Evolutionary conservation across 2,888 invertebrate species (phyloP).

Genomic region (Athalia circularis): DNA sequence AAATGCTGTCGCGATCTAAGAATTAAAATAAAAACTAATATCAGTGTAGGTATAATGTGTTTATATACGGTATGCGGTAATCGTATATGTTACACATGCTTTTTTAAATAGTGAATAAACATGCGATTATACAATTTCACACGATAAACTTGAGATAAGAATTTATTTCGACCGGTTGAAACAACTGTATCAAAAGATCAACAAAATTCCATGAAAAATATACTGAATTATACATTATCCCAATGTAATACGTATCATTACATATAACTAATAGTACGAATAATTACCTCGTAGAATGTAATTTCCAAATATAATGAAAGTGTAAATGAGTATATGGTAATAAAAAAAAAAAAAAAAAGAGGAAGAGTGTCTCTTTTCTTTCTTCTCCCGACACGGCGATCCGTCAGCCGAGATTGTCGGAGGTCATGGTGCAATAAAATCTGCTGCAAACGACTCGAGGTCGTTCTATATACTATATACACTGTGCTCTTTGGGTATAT

Average conservation of each 20-base stretch:
- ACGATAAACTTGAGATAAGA: constrained; percentile 7
- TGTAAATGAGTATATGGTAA: neutral
- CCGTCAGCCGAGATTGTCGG: neutral
- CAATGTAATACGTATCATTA: no score
- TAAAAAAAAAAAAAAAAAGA: neutral
- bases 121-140: constrained; percentile 26
- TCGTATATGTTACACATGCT: constrained; percentile 28
- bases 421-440: neutral
- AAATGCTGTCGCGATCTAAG: no score
- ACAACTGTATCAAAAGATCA: constrained; percentile 24
- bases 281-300: no score
- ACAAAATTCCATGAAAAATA: constrained; percentile 26
- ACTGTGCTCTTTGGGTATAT: neutral
- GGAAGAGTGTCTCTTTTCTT: neutral
- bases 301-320: no score
- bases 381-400: neutral
- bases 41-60: no score
- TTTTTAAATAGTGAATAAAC: constrained; percentile 19
- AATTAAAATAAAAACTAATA: no score
- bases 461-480: no score
- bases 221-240: neutral
- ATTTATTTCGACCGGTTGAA: neutral
- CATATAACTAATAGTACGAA: no score
- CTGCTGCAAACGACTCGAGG: neutral
- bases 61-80: no score